Percentiles rank a stretch among this genome's conserved stretches.
These are phyloP conservation scores for Parazoanthus darwini DNA, from an alignment of 92 coral and sea anemone genomes.

Conservation along the genomic window DNA sequence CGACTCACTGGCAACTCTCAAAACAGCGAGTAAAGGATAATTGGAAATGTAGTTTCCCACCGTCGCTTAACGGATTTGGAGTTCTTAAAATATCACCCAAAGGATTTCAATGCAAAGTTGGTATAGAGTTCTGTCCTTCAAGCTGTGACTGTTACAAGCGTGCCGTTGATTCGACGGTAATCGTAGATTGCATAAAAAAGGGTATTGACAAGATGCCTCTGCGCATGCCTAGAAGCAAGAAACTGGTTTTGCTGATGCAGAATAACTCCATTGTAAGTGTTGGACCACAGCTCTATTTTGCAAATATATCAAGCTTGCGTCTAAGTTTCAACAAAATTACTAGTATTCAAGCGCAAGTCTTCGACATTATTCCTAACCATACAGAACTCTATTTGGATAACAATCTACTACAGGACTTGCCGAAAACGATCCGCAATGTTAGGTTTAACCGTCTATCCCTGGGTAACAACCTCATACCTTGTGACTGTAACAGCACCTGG, in stretches of 20 bases:
- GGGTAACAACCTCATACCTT: constrained; percentile 63
- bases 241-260: constrained; percentile 48
- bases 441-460: constrained; percentile 51
- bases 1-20: constrained; percentile 40
- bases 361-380: constrained; percentile 48
- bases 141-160: constrained; percentile 39
- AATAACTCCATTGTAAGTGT: constrained; percentile 64
- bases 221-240: constrained; percentile 27
- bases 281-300: constrained; percentile 46
- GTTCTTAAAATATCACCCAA: constrained; percentile 21
- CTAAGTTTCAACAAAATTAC: constrained; percentile 69
- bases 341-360: constrained; percentile 13
- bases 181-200: constrained; percentile 23
- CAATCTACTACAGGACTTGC: constrained; percentile 66
- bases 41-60: constrained; percentile 40
- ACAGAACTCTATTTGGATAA: constrained; percentile 60
- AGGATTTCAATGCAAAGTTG: constrained; percentile 11
- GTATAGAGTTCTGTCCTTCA: constrained; percentile 27
- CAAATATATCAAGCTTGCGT: constrained; percentile 50
- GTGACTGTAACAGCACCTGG: constrained; percentile 79
- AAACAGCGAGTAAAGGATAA: constrained; percentile 1
- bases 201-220: constrained; percentile 17
- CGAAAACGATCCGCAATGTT: constrained; percentile 43
- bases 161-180: constrained; percentile 15
- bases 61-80: constrained; percentile 30